A percentile compares a stretch with the other conserved stretches of the same genome.
Conservation (phyloP, 64 coral and sea anemone genomes). For the Catalaphyllia jardinei region DNA sequence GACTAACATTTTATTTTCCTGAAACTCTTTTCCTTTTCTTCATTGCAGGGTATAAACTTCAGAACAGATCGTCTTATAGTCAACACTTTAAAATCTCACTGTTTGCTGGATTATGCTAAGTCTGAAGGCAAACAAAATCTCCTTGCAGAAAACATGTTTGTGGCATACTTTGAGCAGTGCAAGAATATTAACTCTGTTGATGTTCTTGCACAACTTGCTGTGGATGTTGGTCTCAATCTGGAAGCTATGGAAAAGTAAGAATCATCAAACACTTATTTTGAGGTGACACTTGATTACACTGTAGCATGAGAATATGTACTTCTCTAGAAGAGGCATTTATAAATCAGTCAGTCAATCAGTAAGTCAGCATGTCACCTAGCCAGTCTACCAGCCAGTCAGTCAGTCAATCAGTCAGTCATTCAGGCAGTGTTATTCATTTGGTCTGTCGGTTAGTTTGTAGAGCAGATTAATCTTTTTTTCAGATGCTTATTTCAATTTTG, state of each 20-base stretch:
- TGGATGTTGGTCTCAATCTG: constrained; percentile 66
- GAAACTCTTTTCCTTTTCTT: constrained; percentile 1
- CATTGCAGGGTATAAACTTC: constrained; percentile 78
- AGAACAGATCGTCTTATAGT: constrained; percentile 62
- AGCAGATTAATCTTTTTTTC: no score
- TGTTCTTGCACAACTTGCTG: constrained; percentile 63
- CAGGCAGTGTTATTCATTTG: no score
- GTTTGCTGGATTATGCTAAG: constrained; percentile 91
- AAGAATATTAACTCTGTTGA: constrained; percentile 67
- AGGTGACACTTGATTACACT: no score
- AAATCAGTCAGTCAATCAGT: no score
- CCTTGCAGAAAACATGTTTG: constrained; percentile 77
- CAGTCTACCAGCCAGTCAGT: no score
- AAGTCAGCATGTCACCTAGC: no score
- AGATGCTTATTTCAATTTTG: no score
- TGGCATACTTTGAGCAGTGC: constrained; percentile 78
- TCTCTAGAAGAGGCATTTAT: no score
- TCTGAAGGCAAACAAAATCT: constrained; percentile 68
- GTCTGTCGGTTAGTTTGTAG: no score
- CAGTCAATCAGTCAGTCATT: no score
- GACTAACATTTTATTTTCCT: no score
- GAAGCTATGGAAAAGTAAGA: constrained; percentile 21
- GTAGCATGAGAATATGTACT: no score
- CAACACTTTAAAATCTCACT: constrained; percentile 95
- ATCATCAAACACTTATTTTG: neutral